Evolutionary conservation across 2,113 vertebrate species (phyloP).

Genomic region (Melanotaenia duboulayi): DNA sequence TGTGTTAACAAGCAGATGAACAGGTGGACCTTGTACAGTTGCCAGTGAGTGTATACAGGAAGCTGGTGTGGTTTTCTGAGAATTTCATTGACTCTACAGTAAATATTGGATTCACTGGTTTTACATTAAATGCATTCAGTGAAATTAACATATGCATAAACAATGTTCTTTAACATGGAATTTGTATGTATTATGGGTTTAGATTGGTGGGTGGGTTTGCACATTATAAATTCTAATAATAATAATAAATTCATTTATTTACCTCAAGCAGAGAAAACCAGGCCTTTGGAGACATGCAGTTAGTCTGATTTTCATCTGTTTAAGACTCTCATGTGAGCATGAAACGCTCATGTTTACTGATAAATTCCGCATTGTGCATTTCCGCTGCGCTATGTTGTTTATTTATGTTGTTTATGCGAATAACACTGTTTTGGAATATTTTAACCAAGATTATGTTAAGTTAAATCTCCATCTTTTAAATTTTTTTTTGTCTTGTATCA

Average conservation of each 20-base stretch:
- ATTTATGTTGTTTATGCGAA: background rate
- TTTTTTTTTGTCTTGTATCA: too few relatives aligned
- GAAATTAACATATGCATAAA: slow-evolving; percentile 12
- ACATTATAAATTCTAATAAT: background rate
- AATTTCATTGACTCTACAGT: slow-evolving; percentile 24
- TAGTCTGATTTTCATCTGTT: background rate
- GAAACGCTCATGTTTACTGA: background rate
- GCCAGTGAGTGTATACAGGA: background rate
- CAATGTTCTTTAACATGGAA: background rate
- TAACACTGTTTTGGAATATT: too few relatives aligned
- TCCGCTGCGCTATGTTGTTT: background rate
- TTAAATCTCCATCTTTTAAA: too few relatives aligned
- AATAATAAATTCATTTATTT: slow-evolving; percentile 1
- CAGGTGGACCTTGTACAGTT: too few relatives aligned
- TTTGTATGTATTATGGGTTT: background rate
- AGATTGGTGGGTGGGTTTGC: background rate
- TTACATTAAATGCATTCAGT: slow-evolving; percentile 26
- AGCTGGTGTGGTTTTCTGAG: slow-evolving; percentile 7
- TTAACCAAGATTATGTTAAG: too few relatives aligned
- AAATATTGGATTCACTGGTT: slow-evolving; percentile 21
- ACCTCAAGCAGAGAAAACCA: background rate
- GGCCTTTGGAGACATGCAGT: background rate
- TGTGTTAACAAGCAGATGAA: too few relatives aligned
- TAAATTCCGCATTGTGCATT: background rate
- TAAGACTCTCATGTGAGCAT: background rate